A percentile compares a stretch with the other conserved stretches of the same genome.
Evolutionary conservation across 2,797 vertebrate genomes (phyloP).

Genomic region (Caiman crocodilus): DNA sequence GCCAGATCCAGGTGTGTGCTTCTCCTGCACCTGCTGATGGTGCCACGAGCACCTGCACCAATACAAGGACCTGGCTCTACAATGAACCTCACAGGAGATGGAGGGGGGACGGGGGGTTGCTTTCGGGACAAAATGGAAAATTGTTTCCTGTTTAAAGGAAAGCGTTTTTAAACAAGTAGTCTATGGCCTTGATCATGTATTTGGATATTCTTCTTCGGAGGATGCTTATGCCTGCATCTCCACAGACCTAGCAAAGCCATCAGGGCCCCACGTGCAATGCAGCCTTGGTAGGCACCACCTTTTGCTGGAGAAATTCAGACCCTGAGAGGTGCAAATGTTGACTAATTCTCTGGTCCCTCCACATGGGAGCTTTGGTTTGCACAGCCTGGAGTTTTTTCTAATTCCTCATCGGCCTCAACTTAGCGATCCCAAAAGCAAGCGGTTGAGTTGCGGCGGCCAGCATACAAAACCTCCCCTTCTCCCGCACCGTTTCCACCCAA

Average conservation of each 20-base stretch:
- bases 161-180: not conserved
- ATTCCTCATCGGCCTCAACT: conserved; percentile 17
- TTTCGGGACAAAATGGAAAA: not conserved
- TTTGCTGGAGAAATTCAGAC: not conserved
- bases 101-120: too few relatives aligned
- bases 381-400: not conserved
- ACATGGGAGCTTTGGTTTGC: not conserved
- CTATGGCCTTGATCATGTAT: not conserved
- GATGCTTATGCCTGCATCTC: not conserved
- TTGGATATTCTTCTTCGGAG: fast-evolving
- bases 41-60: not conserved
- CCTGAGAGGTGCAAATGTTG: not conserved
- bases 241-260: not conserved
- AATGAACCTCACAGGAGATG: not conserved
- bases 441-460: conserved; percentile 32
- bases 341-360: fast-evolving
- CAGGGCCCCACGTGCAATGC: not conserved
- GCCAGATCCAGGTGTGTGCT: conserved; percentile 26
- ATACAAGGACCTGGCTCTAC: conserved; percentile 3
- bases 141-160: not conserved
- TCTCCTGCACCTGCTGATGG: conserved; percentile 21
- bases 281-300: not conserved
- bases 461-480: not conserved
- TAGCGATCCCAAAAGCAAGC: not conserved
- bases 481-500: not conserved